A percentile compares a stretch with the other conserved stretches of the same genome.
Evolutionary conservation across 2,888 invertebrate genomes (phyloP).

Genomic region (Synergus laeviventris): DNA sequence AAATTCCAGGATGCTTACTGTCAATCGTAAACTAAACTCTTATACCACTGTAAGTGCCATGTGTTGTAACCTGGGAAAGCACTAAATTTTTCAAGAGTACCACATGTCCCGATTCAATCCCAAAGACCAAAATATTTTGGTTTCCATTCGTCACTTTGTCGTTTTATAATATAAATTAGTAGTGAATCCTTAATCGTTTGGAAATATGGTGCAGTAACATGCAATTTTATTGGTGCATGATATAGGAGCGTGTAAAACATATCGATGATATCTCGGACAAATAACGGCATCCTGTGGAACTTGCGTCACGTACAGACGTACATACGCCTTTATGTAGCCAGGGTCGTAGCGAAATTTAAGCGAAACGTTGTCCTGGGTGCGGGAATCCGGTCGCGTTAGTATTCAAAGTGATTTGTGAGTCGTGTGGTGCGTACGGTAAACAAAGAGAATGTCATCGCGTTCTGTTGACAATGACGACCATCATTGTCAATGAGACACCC

Average conservation of each 20-base stretch:
- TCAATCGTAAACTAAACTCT: conserved; percentile 7
- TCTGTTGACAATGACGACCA: conserved; percentile 38
- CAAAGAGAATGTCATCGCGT: conserved; percentile 28
- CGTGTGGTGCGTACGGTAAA: conserved; percentile 21
- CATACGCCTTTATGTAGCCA: conserved; percentile 12
- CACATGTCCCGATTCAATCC: not conserved
- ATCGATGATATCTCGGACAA: conserved; percentile 44
- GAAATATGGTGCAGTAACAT: conserved; percentile 28
- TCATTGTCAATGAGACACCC: conserved; percentile 14
- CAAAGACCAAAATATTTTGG: not conserved
- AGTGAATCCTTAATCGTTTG: not conserved
- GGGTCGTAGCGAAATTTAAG: conserved; percentile 7
- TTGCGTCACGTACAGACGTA: conserved; percentile 17
- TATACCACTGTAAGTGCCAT: not conserved
- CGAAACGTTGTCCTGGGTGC: conserved; percentile 21
- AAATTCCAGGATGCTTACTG: not conserved
- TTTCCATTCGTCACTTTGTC: not conserved
- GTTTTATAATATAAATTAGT: not conserved
- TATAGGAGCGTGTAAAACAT: conserved; percentile 33
- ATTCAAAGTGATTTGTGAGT: conserved; percentile 41
- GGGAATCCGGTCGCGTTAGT: conserved; percentile 35
- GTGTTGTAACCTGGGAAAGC: not conserved
- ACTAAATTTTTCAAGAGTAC: not conserved
- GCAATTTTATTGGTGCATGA: conserved; percentile 15
- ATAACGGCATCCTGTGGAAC: conserved; percentile 36